Evolutionary conservation across 2,888 invertebrate genomes (phyloP).

Genomic region (Diaperis boleti): DNA sequence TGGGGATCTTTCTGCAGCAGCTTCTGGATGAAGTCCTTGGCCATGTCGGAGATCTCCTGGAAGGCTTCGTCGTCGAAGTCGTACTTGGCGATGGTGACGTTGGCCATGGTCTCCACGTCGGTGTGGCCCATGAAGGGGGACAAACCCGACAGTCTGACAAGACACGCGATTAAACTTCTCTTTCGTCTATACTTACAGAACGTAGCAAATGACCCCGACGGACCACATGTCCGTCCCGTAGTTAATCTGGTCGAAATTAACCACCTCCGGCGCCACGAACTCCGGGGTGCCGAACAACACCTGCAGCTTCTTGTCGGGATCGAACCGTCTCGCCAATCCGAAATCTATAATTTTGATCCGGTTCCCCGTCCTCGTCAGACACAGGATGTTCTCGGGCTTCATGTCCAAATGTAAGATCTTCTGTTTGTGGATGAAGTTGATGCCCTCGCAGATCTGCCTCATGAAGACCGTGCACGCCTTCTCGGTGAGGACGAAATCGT

Average conservation of each 20-base stretch:
- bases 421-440: constrained; percentile 96
- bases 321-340: constrained; percentile 92
- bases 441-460: constrained; percentile 97
- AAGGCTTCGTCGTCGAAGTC: constrained; percentile 99
- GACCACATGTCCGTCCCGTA: constrained; percentile 99
- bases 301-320: constrained; percentile 91
- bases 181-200: constrained; percentile 82
- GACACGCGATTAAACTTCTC: constrained; percentile 9
- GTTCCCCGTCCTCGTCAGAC: constrained; percentile 96
- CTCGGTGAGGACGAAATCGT: constrained; percentile 97
- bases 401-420: constrained; percentile 97
- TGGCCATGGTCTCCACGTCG: constrained; percentile 98
- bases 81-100: constrained; percentile 96
- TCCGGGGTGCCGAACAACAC: constrained; percentile 98
- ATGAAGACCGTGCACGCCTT: constrained; percentile 96
- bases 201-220: constrained; percentile 97
- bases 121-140: constrained; percentile 99
- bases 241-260: constrained; percentile 97
- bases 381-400: constrained; percentile 99
- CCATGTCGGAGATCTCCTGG: constrained; percentile 92
- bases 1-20: constrained; percentile 92
- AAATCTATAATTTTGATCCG: constrained; percentile 99
- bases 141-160: constrained; percentile 86
- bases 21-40: constrained; percentile 95
- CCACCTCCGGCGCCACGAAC: constrained; percentile 98